Evolutionary conservation across 2,797 vertebrate genomes (phyloP), one percentile per base, ranked within the genome.

Genomic region (Thalassophryne amazonica): DNA sequence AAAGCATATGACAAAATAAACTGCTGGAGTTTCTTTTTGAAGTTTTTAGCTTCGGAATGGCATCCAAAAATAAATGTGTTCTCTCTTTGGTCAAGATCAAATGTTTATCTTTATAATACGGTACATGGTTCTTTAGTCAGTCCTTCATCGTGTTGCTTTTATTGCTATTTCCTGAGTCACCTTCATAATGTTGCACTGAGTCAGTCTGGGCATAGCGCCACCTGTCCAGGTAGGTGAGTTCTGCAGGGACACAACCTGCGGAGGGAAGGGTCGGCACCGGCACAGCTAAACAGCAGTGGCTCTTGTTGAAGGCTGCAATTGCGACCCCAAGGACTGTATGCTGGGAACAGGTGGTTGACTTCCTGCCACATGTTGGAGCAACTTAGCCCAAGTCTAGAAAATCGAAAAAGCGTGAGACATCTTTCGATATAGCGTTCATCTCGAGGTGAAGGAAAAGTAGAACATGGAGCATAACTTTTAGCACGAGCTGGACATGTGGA

Each of bases 201-300:
- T 56, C 73, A 79, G 37, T 73, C 52, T 0, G 67, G 68, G 51
- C 76, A 83, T 35, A 85, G 69, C 0, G 75, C 76, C 56, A 86
- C 77, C 72, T 87, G 78, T 52, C 76, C 78, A 7, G 64, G 69
- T 16, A 69, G 40, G 43, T 69, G 70, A 35, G 63, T 67, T 46
- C 87, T 81, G 71, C 88, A 90, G 36, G 89, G 87, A 47, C 88
- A 89, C 22, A 90, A 66, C 33, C 89, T 79, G 43, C 86, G 84
- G n/a, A 73, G 65, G 5, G 73, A 66, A 0, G 71, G 58, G 46
- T 84, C 82, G 0, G 80, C 76, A 6, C 89, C 89, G 0, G 87
- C 84, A 22, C 89, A 90, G 18, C 89, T 90, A 75, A 87, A 89
- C 55, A 90, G 74, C 36, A 85, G 74, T n/a, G 58, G 74, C 42